Percentiles rank a stretch among this genome's conserved stretches.
Conservation (phyloP, 2,888 invertebrate species). For the Tupiocoris notatus region DNA sequence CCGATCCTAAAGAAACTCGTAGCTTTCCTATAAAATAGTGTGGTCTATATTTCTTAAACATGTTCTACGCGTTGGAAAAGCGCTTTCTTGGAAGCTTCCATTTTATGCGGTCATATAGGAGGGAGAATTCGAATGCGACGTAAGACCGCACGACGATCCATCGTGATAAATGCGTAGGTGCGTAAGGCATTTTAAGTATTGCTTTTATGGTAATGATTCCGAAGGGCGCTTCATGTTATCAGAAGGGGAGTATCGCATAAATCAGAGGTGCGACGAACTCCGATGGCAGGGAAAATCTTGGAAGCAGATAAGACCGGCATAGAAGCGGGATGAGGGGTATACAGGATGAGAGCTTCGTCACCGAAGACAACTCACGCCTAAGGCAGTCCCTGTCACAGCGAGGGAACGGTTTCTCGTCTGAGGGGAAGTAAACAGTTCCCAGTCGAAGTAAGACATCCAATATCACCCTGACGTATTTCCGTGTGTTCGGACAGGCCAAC, state of each 20-base stretch:
- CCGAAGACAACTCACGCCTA: not conserved
- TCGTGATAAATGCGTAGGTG: slow-evolving; percentile 31
- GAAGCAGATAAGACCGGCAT: not conserved
- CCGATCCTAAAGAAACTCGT: too few species aligned
- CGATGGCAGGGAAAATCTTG: not conserved
- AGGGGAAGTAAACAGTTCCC: not conserved
- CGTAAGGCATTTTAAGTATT: slow-evolving; percentile 34
- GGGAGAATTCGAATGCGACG: not conserved
- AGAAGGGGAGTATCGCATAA: slow-evolving; percentile 26
- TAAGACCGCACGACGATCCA: not conserved
- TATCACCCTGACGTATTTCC: not conserved
- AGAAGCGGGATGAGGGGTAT: not conserved
- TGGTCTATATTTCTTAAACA: too few species aligned
- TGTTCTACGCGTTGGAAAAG: too few species aligned
- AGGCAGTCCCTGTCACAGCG: not conserved
- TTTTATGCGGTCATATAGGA: not conserved
- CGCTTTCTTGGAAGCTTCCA: not conserved
- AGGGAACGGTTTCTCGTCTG: not conserved
- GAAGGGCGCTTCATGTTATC: slow-evolving; percentile 24
- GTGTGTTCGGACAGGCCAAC: not conserved
- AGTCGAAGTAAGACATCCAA: not conserved
- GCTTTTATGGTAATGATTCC: slow-evolving; percentile 39
- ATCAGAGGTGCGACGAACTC: slow-evolving; percentile 17
- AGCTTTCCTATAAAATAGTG: too few species aligned
- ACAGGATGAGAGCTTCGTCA: not conserved